phyloP scores from a whole-genome alignment of 2,113 vertebrate genomes.

The Miniopterus natalensis region DNA sequence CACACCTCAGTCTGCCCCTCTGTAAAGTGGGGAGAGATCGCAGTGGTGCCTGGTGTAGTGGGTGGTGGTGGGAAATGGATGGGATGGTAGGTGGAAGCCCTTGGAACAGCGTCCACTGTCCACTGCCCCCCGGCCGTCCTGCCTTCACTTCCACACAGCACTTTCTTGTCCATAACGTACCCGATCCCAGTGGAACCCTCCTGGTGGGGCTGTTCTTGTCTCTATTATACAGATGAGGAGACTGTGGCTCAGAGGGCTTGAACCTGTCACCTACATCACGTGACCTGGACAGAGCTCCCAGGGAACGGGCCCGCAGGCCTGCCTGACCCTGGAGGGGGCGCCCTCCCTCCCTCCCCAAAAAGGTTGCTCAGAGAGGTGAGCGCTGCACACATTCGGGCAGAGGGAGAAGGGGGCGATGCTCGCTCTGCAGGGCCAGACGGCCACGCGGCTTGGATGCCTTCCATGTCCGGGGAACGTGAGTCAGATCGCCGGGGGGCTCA shows the following conservation, averaged over 20 bases:
- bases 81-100: accelerated
- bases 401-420: not conserved
- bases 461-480: not conserved
- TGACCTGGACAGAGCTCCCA: not conserved
- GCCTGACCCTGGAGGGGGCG: not conserved
- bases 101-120: not conserved
- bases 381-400: accelerated
- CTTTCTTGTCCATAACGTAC: not conserved
- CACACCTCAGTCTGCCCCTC: not conserved
- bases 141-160: accelerated
- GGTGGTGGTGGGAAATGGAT: not conserved
- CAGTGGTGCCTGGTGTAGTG: accelerated
- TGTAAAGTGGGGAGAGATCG: too few species aligned
- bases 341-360: too few species aligned
- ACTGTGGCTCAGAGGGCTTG: too few species aligned
- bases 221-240: not conserved
- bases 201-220: too few species aligned
- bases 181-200: not conserved
- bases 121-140: not conserved
- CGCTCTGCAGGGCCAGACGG: not conserved
- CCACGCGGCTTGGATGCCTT: not conserved
- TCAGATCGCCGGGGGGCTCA: not conserved
- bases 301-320: not conserved
- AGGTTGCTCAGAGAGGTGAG: accelerated
- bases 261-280: accelerated